Conservation (phyloP, 2,797 vertebrate species). For the Psittacula echo region DNA sequence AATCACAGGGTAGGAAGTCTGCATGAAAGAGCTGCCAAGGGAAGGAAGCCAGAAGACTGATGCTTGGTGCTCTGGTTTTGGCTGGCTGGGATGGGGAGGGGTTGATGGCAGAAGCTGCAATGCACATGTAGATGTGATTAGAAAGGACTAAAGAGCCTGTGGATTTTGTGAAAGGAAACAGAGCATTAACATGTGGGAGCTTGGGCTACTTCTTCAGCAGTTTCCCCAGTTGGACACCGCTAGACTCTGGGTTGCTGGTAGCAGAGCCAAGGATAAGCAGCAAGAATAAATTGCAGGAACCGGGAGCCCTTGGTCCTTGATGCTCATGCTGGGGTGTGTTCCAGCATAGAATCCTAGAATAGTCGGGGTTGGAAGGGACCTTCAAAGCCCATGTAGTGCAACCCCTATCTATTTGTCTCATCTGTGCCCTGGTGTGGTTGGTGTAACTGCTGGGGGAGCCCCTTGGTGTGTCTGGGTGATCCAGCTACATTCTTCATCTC, state of each 20-base stretch:
- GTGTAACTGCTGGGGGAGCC: not conserved
- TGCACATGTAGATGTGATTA: not conserved
- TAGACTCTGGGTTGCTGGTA: not conserved
- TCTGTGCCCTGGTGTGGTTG: accelerated
- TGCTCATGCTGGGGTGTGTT: not conserved
- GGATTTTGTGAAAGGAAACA: not conserved
- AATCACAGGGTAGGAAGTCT: not conserved
- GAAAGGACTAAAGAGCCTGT: not conserved
- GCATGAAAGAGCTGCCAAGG: not conserved
- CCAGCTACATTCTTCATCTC: not conserved
- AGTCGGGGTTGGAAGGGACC: not conserved
- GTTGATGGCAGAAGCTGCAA: not conserved
- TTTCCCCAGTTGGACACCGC: not conserved
- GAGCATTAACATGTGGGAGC: not conserved
- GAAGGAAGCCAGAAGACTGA: not conserved
- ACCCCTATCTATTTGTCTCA: not conserved
- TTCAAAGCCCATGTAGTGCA: not conserved
- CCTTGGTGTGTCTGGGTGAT: accelerated
- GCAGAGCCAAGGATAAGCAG: not conserved
- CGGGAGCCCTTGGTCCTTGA: not conserved
- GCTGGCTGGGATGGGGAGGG: not conserved
- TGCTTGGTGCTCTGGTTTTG: accelerated
- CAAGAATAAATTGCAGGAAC: not conserved
- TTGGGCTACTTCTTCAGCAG: not conserved
- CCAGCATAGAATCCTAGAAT: not conserved